Base-by-base conservation (phyloP, 2,113 vertebrate species). In the Phycodurus eques region DNA sequence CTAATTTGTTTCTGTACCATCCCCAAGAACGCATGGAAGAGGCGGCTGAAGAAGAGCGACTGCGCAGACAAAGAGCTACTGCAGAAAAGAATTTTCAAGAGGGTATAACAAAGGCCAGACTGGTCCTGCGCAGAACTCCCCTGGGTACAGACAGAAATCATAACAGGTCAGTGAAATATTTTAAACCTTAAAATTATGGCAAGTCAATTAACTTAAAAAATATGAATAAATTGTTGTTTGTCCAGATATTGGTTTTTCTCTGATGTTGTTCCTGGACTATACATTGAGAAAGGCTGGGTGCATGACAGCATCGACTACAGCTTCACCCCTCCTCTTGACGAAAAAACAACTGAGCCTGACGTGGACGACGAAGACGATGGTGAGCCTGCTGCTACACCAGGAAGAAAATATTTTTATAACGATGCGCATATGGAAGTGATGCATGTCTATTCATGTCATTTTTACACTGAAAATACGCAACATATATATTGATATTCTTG, bases 221-320 rank as follows among this genome's bases (percentile, higher is more conserved):
- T 31, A 66, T 27, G 27, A 47, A 46, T 66, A 8, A 0, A 31
- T 17, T 72, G 1, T 64, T 51, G 42, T 56, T 67, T 83, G 74
- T 86, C 22, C 88, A 99, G 98, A 75, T 99, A 98, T 76, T 99
- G 98, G 98, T 93, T 99, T 57, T 99, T 99, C 88, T 98, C 96
- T 0, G 96, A 99, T 60, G 95, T 96, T 64, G 94, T 98, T 82
- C 97, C 98, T 57, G 98, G 98, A 14, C 91, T 99, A 73, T 98
- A 96, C 87, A 92, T 99, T 19, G 98, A 99, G 84, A 99, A 99
- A 73, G 96, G 98, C 66, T 99, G 98, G 98, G 96, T 98, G 1
- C 94, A 97, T 8, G 95, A 98, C 67, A 92, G 94, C 77, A 96
- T 99, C 43, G 93, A 97, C 76, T 99, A 99, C 87, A 94, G 76